Percentiles rank a stretch among this genome's conserved stretches.
These are phyloP conservation scores for Actinernus sp. DNA, from an alignment of 92 coral and sea anemone genomes.

Conservation along the genomic window DNA sequence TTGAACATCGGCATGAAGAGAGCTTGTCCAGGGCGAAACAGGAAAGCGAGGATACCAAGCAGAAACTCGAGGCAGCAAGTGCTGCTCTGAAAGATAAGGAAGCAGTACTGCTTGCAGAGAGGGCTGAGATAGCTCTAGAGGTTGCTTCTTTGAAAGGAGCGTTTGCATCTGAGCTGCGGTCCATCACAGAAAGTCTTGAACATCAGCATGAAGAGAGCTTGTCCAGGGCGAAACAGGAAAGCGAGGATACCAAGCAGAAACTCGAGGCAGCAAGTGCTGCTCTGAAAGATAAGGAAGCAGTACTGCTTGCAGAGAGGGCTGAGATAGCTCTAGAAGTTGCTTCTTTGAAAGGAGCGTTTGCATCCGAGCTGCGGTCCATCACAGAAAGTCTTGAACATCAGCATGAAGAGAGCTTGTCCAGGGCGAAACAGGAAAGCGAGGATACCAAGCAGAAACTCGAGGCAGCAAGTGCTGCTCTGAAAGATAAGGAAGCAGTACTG, in stretches of 20 bases:
- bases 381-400: slow-evolving; percentile 4
- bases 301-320: slow-evolving; percentile 11
- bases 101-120: slow-evolving; percentile 11
- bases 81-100: slow-evolving; percentile 6
- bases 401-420: slow-evolving; percentile 2
- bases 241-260: slow-evolving; percentile 8
- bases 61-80: neutral
- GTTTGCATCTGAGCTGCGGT: slow-evolving; percentile 7
- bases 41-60: neutral
- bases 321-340: slow-evolving; percentile 10
- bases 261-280: neutral
- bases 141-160: slow-evolving; percentile 9
- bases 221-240: slow-evolving; percentile 1
- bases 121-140: slow-evolving; percentile 7
- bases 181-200: slow-evolving; percentile 9
- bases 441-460: slow-evolving; percentile 6
- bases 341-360: slow-evolving; percentile 8
- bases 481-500: slow-evolving; percentile 14
- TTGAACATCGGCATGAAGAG: slow-evolving; percentile 3
- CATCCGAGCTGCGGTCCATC: slow-evolving; percentile 9
- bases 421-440: slow-evolving; percentile 5
- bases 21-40: slow-evolving; percentile 2
- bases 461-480: neutral
- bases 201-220: slow-evolving; percentile 1
- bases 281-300: slow-evolving; percentile 4